Evolutionary conservation across 2,113 vertebrate species (phyloP).

Genomic region (Todiramphus saurophagus): DNA sequence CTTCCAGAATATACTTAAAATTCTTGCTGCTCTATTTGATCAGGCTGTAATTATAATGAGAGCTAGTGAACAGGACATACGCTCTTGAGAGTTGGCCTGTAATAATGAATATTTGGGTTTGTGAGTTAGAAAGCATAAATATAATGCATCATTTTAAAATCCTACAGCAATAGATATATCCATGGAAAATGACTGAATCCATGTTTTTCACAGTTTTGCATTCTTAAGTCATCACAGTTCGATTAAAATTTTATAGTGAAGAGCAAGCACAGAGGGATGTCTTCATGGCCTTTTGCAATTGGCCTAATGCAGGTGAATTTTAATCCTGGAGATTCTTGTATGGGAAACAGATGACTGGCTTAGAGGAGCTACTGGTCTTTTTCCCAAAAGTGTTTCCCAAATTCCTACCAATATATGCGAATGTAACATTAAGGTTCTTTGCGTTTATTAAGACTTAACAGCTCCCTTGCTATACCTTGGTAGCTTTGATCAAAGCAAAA

Average conservation of each 20-base stretch:
- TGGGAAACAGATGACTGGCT: neutral
- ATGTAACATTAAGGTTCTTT: neutral
- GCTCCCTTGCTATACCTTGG: neutral
- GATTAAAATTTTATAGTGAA: neutral
- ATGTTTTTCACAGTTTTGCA: neutral
- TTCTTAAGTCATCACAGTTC: neutral
- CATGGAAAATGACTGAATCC: neutral
- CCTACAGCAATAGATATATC: neutral
- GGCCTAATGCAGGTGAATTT: neutral
- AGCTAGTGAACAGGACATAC: neutral
- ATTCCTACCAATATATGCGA: neutral
- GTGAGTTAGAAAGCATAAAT: neutral
- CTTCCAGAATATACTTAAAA: neutral
- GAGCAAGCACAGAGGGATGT: neutral
- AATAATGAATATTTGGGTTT: neutral
- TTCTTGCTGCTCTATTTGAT: neutral
- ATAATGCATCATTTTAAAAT: neutral
- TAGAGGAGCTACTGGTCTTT: neutral
- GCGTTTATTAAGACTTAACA: neutral
- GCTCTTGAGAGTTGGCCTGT: neutral
- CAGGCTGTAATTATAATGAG: neutral
- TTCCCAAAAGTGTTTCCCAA: neutral
- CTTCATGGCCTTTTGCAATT: neutral
- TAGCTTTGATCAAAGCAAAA: neutral
- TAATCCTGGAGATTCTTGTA: neutral